Evolutionary conservation across 2,888 invertebrate species (phyloP), one percentile per base, ranked within the genome.

Genomic region (Athripsodes cinereus): DNA sequence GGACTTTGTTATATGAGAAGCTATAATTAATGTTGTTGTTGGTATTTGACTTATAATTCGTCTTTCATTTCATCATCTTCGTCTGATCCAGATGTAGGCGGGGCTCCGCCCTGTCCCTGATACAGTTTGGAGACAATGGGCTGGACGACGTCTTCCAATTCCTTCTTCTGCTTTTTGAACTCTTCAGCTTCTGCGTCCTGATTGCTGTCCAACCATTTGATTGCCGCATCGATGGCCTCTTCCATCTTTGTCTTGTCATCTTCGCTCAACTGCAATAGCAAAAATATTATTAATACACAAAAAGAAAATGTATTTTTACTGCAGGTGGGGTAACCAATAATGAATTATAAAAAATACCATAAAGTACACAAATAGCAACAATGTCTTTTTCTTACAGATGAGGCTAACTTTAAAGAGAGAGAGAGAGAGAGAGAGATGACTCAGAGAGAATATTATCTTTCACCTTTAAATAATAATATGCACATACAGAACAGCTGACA

Each of bases 121-220:
- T 99, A 98, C 65, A 99, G 77, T 78, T 99, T 98, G 55, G 94
- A 88, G 70, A 98, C 92, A 71, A 99, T 98, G 8, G 99, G 99
- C 72, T 97, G 96, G 1, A 96, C 96, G 35, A 96, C 85, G 66
- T 92, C 92, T 72, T 97, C 96, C 53, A 99, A 79, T 65, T 93
- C 88, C 73, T 97, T 96, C 87, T 92, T 97, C 72, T 96, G 93
- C 69, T 89, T 89, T 74, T 94, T 93, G 78, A 91, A 92, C 60
- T 95, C 94, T 67, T 95, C 94, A 0, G 89, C 82, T 61, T 96
- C 95, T 0, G 92, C 90, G 68, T 96, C 95, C 68, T 89, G 89
- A 76, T 99, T 96, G 66, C 90, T 88, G 74, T 99, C 97, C 64
- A 99, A 79, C 98, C 98, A 99, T 70, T 96, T 95, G 73, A 99